Evolutionary conservation across 2,888 invertebrate genomes (phyloP), one percentile per base, ranked within the genome.

Genomic region (Iphiclides podalirius): DNA sequence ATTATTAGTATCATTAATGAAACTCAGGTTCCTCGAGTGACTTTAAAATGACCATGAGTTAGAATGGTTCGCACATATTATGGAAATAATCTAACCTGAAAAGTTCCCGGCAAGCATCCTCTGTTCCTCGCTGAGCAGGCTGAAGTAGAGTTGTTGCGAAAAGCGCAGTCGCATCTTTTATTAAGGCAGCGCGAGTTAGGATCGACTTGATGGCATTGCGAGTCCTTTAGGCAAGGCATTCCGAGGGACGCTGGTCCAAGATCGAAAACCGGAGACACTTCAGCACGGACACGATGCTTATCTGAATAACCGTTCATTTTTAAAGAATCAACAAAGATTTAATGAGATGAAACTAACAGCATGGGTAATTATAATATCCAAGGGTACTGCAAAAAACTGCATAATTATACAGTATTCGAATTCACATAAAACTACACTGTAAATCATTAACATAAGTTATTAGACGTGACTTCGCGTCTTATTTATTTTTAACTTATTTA

Each of bases 51-150:
- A n/a, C n/a, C n/a, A n/a, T n/a, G n/a, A n/a, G n/a, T n/a, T n/a
- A n/a, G n/a, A n/a, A n/a, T n/a, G n/a, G n/a, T n/a, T n/a, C n/a
- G n/a, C n/a, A n/a, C n/a, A n/a, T n/a, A n/a, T n/a, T n/a, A n/a
- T n/a, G n/a, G n/a, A n/a, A n/a, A 20, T 31, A 11, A 31, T 60
- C 70, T 79, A 75, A 93, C 93, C 86, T 95, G 95, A 76, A 96
- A 97, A 11, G 96, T 97, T 52, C 95, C 95, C 11, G 93, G 91
- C 58, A 94, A 91, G 72, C 97, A 97, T 35, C 96, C 96, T 46
- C 93, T 91, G 63, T 91, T 92, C 39, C 90, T 83, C 0, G 95
- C 94, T 12, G 93, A 91, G 76, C 96, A 96, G 23, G 90, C 82
- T 11, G 87, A 88, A 37, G 92, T 92, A 15, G 90, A 87, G 55